Evolutionary conservation across 2,797 vertebrate species (phyloP), one percentile per base, ranked within the genome.

Genomic region (Oreonectes daqikongensis): DNA sequence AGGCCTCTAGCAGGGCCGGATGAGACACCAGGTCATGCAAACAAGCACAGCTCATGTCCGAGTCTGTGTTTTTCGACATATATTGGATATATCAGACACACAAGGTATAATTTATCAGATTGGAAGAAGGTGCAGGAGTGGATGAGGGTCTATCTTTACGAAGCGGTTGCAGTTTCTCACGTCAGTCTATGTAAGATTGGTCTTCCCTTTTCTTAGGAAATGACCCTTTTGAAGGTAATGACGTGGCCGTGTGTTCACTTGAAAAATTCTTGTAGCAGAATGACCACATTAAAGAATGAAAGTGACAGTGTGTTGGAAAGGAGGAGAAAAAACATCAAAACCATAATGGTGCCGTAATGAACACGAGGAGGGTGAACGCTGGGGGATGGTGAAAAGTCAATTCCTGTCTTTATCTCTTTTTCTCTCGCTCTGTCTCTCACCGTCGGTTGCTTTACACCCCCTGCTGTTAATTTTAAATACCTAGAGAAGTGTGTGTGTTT

Each of bases 401-500:
- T 83, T 85, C 78, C 71, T 70, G 65, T 78, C 77, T 76, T 83
- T 80, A 85, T 83, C 75, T 83, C 74, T 78, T 78, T 65, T 72
- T 50, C 40, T 50, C 61, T 80, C 52, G 40, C 66, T 78, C 69
- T 48, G 61, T 73, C 72, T 78, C 75, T 82, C 60, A 72, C 59
- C 60, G n/a, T 44, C 24, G 28, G 64, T 59, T 66, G 60, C 78
- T 68, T 80, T 48, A 32, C 44, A 55, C 69, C 78, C 42, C 75
- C 81, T 60, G 68, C 82, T 77, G 80, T 78, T 82, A 66, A 81
- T 83, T 85, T 83, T 80, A 83, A 80, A 80, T 80, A 85, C 78
- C 81, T 80, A 57, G 69, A 81, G 42, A 72, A 76, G 46, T 46
- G 52, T 63, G 68, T 57, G 73, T 38, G 30, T 52, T 24, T 44